Evolutionary conservation across 2,888 invertebrate genomes (phyloP), one percentile per base, ranked within the genome.

Genomic region (Belgica antarctica): DNA sequence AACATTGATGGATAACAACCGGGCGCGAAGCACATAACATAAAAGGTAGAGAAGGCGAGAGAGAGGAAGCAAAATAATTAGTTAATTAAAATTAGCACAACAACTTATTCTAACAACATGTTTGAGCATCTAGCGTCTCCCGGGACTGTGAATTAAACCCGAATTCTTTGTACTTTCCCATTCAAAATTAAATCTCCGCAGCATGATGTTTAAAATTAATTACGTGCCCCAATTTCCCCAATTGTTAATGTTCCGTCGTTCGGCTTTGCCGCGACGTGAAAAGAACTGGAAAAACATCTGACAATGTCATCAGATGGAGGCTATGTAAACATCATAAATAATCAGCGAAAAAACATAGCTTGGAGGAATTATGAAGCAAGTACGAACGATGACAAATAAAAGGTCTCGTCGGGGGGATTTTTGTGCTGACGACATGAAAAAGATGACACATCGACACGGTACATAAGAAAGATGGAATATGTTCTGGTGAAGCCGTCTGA

Each of bases 1-100:
- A 41, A 62, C 2, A 70, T n/a, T 17, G 46, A 47, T 70, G 46
- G 46, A 66, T 24, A 70, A 52, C 52, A 28, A 70, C 57, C 46
- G 46, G 46, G 34, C 47, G 28, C 65, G 68, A 71, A 63, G 34
- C 24, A 47, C 24, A 46, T 69, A 68, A 52, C 8, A n/a, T 8
- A 52, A 19, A 52, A 52, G 22, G 7, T 22, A 22, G 22, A 52
- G 7, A 71, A 46, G 25, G 61, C 5, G 28, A 5, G 41, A 62
- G 46, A 59, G 15, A 68, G 57, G 22, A 28, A 62, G 25, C 41
- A 52, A 22, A 72, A 61, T 61, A 52, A 31, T 25, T 70, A 47
- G 27, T 57, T 25, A 4, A 69, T 70, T 52, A 46, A 65, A 59
- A 66, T 27, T 61, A 71, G 34, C 65, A 15, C 41, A 52, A 52